Conservation (phyloP, 2,797 vertebrate genomes). For the Sebastes iracundus region DNA sequence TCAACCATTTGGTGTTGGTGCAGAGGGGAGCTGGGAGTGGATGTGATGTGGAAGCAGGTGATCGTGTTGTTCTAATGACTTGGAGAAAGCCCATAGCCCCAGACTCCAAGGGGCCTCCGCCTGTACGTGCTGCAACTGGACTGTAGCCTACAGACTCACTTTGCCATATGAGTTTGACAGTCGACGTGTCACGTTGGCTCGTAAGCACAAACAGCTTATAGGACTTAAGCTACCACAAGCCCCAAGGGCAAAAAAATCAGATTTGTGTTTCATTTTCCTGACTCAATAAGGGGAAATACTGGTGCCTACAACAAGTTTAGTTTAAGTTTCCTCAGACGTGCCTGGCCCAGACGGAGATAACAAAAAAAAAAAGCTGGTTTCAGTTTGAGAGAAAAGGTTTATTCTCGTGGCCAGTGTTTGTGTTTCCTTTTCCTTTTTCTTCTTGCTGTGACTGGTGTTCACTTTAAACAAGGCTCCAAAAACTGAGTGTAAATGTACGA, state of each 20-base stretch:
- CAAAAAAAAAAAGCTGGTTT: slow-evolving; percentile 14
- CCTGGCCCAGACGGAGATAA: slow-evolving; percentile 13
- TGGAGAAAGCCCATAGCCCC: slow-evolving; percentile 36
- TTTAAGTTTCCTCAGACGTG: slow-evolving; percentile 38
- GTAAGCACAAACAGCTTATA: slow-evolving; percentile 69
- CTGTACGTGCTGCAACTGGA: slow-evolving; percentile 31
- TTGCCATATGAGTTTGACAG: slow-evolving; percentile 59
- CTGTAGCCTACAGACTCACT: slow-evolving; percentile 48
- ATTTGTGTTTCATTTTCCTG: slow-evolving; percentile 51
- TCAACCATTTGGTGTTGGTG: neutral
- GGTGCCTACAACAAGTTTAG: slow-evolving; percentile 60
- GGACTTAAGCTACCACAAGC: slow-evolving; percentile 52
- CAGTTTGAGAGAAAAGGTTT: slow-evolving; percentile 7
- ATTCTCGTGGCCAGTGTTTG: slow-evolving; percentile 16
- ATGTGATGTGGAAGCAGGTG: neutral
- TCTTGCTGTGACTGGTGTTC: slow-evolving; percentile 31
- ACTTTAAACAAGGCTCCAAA: slow-evolving; percentile 15
- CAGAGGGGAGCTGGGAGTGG: neutral
- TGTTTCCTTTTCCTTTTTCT: neutral
- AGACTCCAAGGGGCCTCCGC: neutral
- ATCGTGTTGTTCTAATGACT: slow-evolving; percentile 10
- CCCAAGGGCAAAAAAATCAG: slow-evolving; percentile 59
- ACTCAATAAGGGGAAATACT: slow-evolving; percentile 54
- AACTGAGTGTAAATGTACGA: slow-evolving; percentile 33
- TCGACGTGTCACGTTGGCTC: slow-evolving; percentile 34